Conservation (phyloP, 1,140 invertebrate species). For the Rhopalosiphum padi region DNA sequence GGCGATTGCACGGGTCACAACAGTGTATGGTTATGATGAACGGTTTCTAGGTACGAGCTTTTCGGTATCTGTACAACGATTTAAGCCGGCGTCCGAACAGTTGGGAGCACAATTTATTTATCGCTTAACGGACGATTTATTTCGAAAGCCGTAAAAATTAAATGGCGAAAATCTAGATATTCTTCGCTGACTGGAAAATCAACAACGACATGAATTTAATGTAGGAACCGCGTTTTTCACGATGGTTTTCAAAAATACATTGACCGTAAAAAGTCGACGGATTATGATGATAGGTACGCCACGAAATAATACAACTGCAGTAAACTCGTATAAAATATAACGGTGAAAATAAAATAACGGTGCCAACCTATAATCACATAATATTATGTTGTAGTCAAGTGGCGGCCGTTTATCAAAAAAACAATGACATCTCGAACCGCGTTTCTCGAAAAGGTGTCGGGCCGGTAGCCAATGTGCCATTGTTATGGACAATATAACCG, state of each 20-base stretch:
- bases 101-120: not conserved
- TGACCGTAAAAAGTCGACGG: not conserved
- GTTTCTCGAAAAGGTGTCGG: not conserved
- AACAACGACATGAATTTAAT: not conserved
- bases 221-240: not conserved
- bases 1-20: not conserved
- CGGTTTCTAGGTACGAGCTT: not conserved
- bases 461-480: not conserved
- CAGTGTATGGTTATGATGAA: not conserved
- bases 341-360: not conserved
- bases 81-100: not conserved
- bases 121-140: slow-evolving; percentile 29
- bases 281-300: not conserved
- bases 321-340: not conserved
- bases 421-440: not conserved
- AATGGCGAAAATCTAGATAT: not conserved
- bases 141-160: not conserved
- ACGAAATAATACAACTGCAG: not conserved
- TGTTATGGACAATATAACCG: not conserved
- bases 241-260: slow-evolving; percentile 17
- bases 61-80: not conserved
- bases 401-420: not conserved
- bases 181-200: not conserved
- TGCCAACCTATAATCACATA: not conserved
- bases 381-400: not conserved